Conservation (phyloP, 2,797 vertebrate genomes). For the Australoheros facetus region DNA sequence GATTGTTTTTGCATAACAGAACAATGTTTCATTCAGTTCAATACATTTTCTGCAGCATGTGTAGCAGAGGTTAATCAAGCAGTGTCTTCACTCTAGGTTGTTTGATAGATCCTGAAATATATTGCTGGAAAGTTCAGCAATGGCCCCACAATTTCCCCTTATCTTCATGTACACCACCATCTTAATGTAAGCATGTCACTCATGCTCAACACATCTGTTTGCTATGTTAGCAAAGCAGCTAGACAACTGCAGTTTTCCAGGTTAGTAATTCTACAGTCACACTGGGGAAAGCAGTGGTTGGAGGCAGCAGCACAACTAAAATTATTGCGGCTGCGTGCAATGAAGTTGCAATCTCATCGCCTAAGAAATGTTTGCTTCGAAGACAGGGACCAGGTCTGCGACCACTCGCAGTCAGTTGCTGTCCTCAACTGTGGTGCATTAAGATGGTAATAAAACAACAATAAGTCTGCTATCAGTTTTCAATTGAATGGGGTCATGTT, state of each 20-base stretch:
- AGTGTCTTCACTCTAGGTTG: neutral
- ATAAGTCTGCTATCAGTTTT: neutral
- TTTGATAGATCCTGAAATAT: neutral
- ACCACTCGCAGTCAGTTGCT: neutral
- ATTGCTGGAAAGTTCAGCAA: neutral
- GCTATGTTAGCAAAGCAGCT: neutral
- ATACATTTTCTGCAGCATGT: neutral
- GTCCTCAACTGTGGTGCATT: neutral
- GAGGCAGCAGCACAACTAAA: neutral
- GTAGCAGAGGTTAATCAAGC: neutral
- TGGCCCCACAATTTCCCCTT: too few species aligned
- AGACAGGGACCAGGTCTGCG: neutral
- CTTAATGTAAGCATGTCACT: neutral
- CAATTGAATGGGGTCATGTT: neutral
- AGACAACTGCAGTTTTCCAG: neutral
- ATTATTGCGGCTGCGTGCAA: neutral
- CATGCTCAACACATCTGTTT: neutral
- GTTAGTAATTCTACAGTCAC: neutral
- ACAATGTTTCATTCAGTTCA: neutral
- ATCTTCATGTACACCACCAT: neutral
- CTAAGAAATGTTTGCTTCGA: neutral
- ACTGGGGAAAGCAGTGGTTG: neutral
- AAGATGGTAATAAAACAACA: neutral
- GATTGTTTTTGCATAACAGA: neutral
- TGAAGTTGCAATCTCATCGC: neutral